Conservation (phyloP, 2,113 vertebrate genomes). For the Hippocampus mohnikei region DNA sequence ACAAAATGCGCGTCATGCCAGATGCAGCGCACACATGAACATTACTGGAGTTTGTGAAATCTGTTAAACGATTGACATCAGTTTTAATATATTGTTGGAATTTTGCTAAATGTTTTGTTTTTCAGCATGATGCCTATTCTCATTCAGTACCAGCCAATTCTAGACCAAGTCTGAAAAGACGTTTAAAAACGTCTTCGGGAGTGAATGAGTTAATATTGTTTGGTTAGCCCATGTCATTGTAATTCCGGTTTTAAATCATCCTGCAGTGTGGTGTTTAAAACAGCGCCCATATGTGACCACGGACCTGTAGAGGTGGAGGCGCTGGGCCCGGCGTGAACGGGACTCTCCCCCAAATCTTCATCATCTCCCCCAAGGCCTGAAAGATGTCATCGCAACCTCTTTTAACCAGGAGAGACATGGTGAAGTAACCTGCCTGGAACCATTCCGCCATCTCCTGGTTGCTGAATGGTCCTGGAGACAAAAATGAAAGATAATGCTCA, state of each 20-base stretch:
- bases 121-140: not conserved
- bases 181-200: too few relatives aligned
- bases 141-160: too few relatives aligned
- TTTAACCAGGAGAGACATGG: constrained; percentile 92
- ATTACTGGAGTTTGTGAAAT: too few relatives aligned
- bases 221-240: not conserved
- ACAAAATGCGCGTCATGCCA: too few relatives aligned
- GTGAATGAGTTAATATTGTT: too few relatives aligned
- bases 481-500: not conserved
- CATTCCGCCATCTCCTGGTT: constrained; percentile 97
- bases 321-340: constrained; percentile 87
- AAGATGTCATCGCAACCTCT: constrained; percentile 96
- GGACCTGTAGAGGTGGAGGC: constrained; percentile 87
- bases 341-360: constrained; percentile 97
- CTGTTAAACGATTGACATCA: not conserved
- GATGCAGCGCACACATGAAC: not conserved
- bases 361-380: constrained; percentile 91
- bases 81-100: not conserved
- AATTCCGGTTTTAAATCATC: not conserved
- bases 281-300: not conserved
- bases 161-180: too few relatives aligned
- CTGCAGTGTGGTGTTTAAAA: not conserved
- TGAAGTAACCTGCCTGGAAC: constrained; percentile 98
- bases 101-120: not conserved
- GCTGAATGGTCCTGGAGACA: constrained; percentile 86